Conservation (phyloP, 2,888 invertebrate species). For the Zaprionus obscuricornis region DNA sequence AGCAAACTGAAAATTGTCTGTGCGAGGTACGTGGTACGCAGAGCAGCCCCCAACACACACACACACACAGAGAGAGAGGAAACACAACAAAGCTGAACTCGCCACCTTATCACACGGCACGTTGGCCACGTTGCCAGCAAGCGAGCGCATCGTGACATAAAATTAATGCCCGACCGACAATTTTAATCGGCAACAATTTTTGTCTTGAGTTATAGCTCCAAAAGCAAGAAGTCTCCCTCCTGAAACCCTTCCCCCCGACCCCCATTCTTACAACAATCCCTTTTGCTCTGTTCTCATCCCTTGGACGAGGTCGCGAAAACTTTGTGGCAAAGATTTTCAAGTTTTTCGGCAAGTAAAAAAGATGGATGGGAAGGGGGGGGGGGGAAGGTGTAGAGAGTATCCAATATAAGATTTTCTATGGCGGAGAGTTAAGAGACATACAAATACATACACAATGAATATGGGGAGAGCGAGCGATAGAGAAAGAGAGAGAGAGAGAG, state of each 20-base stretch:
- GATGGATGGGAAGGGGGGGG: not conserved
- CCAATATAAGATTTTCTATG: too few species aligned
- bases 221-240: conserved; percentile 27
- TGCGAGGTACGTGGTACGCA: conserved; percentile 14
- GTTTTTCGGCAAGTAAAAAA: conserved; percentile 35
- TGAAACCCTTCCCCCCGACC: not conserved
- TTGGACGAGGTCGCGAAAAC: conserved; percentile 48
- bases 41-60: not conserved
- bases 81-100: conserved; percentile 10
- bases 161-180: conserved; percentile 81
- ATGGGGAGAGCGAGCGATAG: too few species aligned
- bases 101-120: conserved; percentile 67
- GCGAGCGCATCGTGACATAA: conserved; percentile 77
- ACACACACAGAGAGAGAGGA: not conserved
- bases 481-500: conserved; percentile 22
- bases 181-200: conserved; percentile 80
- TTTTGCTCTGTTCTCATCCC: conserved; percentile 16
- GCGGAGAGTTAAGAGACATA: too few species aligned
- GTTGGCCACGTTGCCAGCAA: conserved; percentile 32
- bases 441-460: conserved; percentile 24
- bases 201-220: conserved; percentile 71
- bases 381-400: too few species aligned
- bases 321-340: conserved; percentile 67
- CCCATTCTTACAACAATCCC: not conserved
- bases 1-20: conserved; percentile 59